Base-by-base conservation (phyloP, 2,113 vertebrate genomes). In the Poecilia latipinna region DNA sequence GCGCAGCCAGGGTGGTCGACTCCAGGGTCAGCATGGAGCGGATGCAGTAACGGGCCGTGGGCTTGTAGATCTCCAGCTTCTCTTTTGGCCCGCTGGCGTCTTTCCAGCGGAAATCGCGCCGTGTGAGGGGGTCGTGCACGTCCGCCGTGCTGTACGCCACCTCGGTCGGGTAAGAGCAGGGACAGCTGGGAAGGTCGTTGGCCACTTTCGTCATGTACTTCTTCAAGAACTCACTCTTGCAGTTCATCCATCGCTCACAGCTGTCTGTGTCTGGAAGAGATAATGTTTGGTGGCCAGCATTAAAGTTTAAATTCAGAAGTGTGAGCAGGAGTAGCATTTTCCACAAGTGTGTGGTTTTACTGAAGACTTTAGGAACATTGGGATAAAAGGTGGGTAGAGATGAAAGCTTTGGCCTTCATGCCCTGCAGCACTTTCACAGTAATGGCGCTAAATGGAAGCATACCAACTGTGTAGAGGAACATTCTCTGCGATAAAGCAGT, bases 161-260 rank as follows among this genome's bases (percentile, higher is more conserved):
- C 90, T 99, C 98, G 0, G 97, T 97, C 4, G 98, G 98, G 86
- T 99, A 99, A 61, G 95, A 94, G 88, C 98, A 99, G 0, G 97
- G 97, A 82, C 98, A 99, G 94, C 96, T 96, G 82, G 98, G 98
- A 2, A 99, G 96, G 80, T 99, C 98, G 0, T 95, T 97, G 54
- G 94, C 92, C 63, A 98, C 97, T 83, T 99, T 99, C 87, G 94
- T 96, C 97, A 99, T 97, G 1, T 99, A 99, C 89, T 98, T 99
- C 94, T 98, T 97, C 79, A 99, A 89, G 93, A 99, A 99, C 83
- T 99, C 98, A 0, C 97, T 98, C 91, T 97, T 98, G 93, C 98
- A 99, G 93, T 96, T 98, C 97, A 98, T 99, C 98, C 98, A 99
- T 13, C 97, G 93, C 91, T 99, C 98, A 15, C 98, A 99, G 88